Evolutionary conservation across 1,140 invertebrate species (phyloP), one percentile per base, ranked within the genome.

Genomic region (Chlorops oryzae): DNA sequence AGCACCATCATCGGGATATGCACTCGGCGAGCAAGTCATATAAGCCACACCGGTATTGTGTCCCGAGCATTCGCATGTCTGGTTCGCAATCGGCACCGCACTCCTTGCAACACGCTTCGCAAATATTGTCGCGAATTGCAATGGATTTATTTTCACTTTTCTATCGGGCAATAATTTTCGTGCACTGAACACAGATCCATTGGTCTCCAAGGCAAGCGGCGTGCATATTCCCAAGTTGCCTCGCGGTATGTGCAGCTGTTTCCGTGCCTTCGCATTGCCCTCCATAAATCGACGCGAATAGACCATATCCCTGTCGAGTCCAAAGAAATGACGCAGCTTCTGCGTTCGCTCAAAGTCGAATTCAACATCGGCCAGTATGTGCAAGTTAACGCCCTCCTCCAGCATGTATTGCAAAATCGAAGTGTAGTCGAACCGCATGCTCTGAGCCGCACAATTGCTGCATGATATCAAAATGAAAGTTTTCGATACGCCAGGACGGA

Each of bases 391-490:
- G 6, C 83, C 87, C 60, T 84, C 85, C 66, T 92, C 87, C 38
- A 87, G 74, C 46, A 92, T 68, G 45, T 84, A 81, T 70, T 90
- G 82, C 59, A 86, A 81, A 25, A 93, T 75, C 20, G 85, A 85
- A 1, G 81, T 80, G 61, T 90, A 90, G 59, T 90, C 86, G 58
- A 87, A 72, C 81, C 88, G 75, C 79, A 86, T 84, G 51, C 80
- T 78, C 25, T 74, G 69, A 3, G 79, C 73, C 48, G 85, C 81
- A 69, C 88, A 91, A 18, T 77, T 75, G 1, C 83, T 82, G 70
- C 90, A 95, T 1, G 90, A 86, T 56, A 94, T 63, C 5, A 94
- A 72, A 39, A 95, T 76, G 47, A 94, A 84, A 2, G 83, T 89
- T 63, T 90, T 92, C 0, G 88, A 87, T 3, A 85, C 89, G 17